These are phyloP conservation scores for Porites lutea DNA, from an alignment of 64 coral and sea anemone species.

Conservation along the genomic window DNA sequence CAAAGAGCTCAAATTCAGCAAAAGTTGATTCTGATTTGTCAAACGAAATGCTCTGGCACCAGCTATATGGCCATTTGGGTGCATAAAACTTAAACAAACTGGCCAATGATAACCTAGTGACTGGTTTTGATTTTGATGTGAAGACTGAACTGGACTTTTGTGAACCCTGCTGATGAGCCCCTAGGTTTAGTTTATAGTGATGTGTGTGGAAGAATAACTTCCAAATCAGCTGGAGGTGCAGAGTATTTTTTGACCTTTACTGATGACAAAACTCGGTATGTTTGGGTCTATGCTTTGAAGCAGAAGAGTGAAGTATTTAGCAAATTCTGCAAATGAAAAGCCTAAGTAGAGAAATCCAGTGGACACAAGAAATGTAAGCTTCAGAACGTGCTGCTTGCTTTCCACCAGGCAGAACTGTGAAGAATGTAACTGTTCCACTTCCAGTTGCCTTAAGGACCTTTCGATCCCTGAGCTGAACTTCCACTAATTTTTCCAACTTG, in stretches of 20 bases:
- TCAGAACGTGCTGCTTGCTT: too few relatives aligned
- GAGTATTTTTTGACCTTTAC: not conserved
- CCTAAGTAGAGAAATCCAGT: slow-evolving; percentile 40
- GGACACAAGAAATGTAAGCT: too few relatives aligned
- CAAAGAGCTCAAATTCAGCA: slow-evolving; percentile 8
- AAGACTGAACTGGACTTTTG: not conserved
- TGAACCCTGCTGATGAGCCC: not conserved
- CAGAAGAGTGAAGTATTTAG: slow-evolving; percentile 22
- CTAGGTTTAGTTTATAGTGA: not conserved
- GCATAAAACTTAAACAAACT: slow-evolving; percentile 40
- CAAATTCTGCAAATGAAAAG: slow-evolving; percentile 32
- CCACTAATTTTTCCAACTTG: too few relatives aligned
- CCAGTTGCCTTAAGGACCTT: too few relatives aligned
- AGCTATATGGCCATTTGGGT: slow-evolving; percentile 43
- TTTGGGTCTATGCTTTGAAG: not conserved
- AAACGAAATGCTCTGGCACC: too few relatives aligned
- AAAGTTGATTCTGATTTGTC: not conserved
- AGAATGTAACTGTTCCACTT: too few relatives aligned
- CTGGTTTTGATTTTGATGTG: slow-evolving; percentile 3
- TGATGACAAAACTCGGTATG: too few relatives aligned
- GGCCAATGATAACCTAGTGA: slow-evolving; percentile 44
- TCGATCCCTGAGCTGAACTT: too few relatives aligned
- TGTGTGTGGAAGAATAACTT: not conserved
- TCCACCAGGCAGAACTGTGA: not conserved
- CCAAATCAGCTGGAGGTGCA: not conserved